Evolutionary conservation across 2,888 invertebrate genomes (phyloP).

Genomic region (Toxonevra muliebris): DNA sequence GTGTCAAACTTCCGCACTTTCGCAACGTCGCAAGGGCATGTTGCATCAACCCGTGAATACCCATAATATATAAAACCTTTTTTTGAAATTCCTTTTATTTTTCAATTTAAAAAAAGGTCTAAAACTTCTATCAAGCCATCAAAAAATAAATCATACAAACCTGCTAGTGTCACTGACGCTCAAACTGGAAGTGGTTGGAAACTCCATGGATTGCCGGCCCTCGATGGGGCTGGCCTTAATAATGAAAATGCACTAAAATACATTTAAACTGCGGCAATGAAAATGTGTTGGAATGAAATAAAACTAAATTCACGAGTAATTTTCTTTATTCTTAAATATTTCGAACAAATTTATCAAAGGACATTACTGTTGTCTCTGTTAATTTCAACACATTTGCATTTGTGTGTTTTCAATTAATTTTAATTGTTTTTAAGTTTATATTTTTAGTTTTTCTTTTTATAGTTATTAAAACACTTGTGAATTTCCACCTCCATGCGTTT

Average conservation of each 20-base stretch:
- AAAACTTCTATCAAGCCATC: no score
- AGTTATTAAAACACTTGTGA: neutral
- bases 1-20: no score
- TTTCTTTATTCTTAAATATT: neutral
- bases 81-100: no score
- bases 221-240: slow-evolving; percentile 64
- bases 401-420: neutral
- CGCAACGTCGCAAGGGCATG: no score
- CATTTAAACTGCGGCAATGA: slow-evolving; percentile 61
- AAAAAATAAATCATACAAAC: neutral
- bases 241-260: slow-evolving; percentile 61
- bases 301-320: neutral
- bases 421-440: neutral
- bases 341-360: neutral
- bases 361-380: neutral
- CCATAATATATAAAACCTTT: no score
- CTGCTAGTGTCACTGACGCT: slow-evolving; percentile 40
- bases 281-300: neutral
- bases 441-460: neutral
- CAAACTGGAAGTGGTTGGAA: slow-evolving; percentile 62
- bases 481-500: slow-evolving; percentile 13
- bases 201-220: slow-evolving; percentile 66
- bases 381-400: neutral
- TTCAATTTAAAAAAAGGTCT: no score
- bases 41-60: no score